Conservation (phyloP, 2,888 invertebrate species). For the Volucella bombylans region DNA sequence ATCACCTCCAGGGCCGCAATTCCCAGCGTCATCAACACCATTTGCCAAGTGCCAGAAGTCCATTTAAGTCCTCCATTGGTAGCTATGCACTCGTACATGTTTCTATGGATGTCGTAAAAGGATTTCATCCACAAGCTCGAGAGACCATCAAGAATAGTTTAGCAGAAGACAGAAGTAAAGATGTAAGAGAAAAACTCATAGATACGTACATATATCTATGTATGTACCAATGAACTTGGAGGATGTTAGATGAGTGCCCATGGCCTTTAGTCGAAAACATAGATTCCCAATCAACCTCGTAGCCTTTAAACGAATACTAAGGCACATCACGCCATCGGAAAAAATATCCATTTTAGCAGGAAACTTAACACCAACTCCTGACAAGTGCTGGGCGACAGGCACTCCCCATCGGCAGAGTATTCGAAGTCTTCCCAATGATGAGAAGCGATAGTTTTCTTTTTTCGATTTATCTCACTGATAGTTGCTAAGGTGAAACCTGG, state of each 20-base stretch:
- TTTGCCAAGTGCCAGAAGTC: constrained; percentile 28
- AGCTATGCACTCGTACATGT: not conserved
- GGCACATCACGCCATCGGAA: constrained; percentile 11
- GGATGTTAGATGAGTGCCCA: constrained; percentile 17
- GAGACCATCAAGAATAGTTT: constrained; percentile 4
- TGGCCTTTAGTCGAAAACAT: constrained; percentile 37
- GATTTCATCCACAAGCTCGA: constrained; percentile 27
- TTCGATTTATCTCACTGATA: constrained; percentile 14
- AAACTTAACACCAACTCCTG: constrained; percentile 46
- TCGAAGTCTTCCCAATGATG: constrained; percentile 25
- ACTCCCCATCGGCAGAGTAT: not conserved
- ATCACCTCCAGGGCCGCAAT: constrained; percentile 8
- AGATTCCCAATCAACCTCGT: constrained; percentile 51
- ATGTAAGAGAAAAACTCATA: not conserved
- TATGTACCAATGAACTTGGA: not conserved
- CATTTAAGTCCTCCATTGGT: constrained; percentile 27
- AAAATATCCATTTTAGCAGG: constrained; percentile 24
- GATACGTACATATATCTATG: not conserved
- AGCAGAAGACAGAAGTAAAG: not conserved
- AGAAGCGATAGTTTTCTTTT: constrained; percentile 26
- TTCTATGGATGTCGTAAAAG: constrained; percentile 13
- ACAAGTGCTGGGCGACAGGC: constrained; percentile 12
- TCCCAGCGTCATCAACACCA: constrained; percentile 44
- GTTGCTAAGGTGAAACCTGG: not conserved
- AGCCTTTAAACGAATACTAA: constrained; percentile 18